A percentile compares a stretch with the other conserved stretches of the same genome.
phyloP scores from a whole-genome alignment of 2,888 invertebrate genomes.

The Busseola fusca region DNA sequence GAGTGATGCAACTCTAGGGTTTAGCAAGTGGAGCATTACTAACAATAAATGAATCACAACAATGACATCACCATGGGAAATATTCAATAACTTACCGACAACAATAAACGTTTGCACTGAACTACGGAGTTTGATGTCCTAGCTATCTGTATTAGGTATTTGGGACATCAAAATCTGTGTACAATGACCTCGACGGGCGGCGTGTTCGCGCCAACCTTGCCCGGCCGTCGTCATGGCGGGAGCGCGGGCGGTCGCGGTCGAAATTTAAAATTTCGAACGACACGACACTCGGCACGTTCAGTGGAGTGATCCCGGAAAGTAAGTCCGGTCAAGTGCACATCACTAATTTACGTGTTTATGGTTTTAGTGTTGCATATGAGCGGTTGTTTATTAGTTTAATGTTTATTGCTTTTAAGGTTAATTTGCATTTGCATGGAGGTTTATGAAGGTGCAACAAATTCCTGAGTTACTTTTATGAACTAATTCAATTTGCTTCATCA shows the following conservation, averaged over 20 bases:
- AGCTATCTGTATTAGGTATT: slow-evolving; percentile 79
- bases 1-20: slow-evolving; percentile 45
- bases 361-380: slow-evolving; percentile 50
- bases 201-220: slow-evolving; percentile 82
- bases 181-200: slow-evolving; percentile 82
- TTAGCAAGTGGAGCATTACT: slow-evolving; percentile 50
- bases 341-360: slow-evolving; percentile 61
- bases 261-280: slow-evolving; percentile 67
- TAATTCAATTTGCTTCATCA: slow-evolving; percentile 16
- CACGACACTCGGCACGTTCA: slow-evolving; percentile 56
- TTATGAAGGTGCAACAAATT: slow-evolving; percentile 39
- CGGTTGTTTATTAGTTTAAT: slow-evolving; percentile 44
- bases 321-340: slow-evolving; percentile 58
- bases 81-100: slow-evolving; percentile 57
- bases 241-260: slow-evolving; percentile 68
- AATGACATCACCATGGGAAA: slow-evolving; percentile 64
- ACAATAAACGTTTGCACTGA: slow-evolving; percentile 52
- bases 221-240: slow-evolving; percentile 66
- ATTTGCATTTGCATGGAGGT: slow-evolving; percentile 37
- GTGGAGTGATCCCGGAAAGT: slow-evolving; percentile 63
- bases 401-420: slow-evolving; percentile 40
- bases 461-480: slow-evolving; percentile 10
- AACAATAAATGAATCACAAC: slow-evolving; percentile 61
- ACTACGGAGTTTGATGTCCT: slow-evolving; percentile 59
- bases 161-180: slow-evolving; percentile 84